Evolutionary conservation across 2,797 vertebrate species (phyloP).

Genomic region (Nannoperca obscura): DNA sequence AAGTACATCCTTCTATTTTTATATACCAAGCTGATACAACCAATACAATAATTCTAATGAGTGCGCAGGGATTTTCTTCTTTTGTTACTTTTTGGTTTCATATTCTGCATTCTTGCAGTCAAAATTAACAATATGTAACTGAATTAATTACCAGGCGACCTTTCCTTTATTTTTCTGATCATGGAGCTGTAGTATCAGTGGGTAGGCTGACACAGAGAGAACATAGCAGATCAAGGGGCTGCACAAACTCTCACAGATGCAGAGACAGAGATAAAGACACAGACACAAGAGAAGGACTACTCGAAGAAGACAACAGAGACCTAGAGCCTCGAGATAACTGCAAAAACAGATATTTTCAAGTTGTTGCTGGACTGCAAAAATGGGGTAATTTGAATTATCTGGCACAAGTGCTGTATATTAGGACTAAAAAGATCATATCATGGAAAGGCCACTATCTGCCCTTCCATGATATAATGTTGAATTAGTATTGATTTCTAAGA

Average conservation of each 20-base stretch:
- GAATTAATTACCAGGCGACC: conserved; percentile 32
- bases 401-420: background rate
- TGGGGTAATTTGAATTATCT: background rate
- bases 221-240: conserved; percentile 31
- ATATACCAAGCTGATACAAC: conserved; percentile 28
- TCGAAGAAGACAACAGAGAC: background rate
- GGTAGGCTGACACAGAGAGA: conserved; percentile 14
- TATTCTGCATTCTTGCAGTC: conserved; percentile 25
- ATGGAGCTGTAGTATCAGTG: conserved; percentile 11
- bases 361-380: background rate
- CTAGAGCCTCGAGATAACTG: background rate
- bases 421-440: background rate
- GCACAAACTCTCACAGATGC: conserved; percentile 13
- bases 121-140: conserved; percentile 44
- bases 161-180: conserved; percentile 9
- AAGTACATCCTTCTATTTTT: conserved; percentile 35
- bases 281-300: background rate
- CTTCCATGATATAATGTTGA: background rate
- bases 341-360: conserved; percentile 26
- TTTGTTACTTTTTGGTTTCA: background rate
- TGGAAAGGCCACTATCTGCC: background rate
- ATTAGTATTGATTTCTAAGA: background rate
- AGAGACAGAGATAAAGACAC: background rate
- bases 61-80: background rate
- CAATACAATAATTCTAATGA: conserved; percentile 42